phyloP scores from a whole-genome alignment of 2,888 invertebrate genomes.

The Myathropa florea region DNA sequence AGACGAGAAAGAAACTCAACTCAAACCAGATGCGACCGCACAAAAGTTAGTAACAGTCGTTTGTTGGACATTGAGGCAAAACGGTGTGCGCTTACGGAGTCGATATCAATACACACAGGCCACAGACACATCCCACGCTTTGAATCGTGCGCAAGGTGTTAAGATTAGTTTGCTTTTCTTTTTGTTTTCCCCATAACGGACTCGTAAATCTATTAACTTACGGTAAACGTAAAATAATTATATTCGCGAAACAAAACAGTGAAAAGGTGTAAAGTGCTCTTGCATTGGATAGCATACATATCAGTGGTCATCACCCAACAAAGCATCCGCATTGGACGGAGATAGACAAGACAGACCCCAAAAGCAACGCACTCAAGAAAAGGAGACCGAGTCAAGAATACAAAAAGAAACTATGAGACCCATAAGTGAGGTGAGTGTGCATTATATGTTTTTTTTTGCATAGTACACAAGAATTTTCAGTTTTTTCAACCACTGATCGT shows the following conservation, averaged over 20 bases:
- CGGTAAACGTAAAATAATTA: slow-evolving; percentile 61
- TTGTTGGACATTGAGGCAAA: slow-evolving; percentile 43
- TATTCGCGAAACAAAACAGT: slow-evolving; percentile 41
- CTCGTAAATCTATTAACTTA: slow-evolving; percentile 59
- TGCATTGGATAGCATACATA: not conserved
- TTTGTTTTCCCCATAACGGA: slow-evolving; percentile 37
- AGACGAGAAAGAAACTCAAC: slow-evolving; percentile 34
- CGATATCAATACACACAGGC: not conserved
- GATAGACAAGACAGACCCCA: not conserved
- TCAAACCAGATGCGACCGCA: slow-evolving; percentile 53
- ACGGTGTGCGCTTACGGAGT: slow-evolving; percentile 18
- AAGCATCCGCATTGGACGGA: slow-evolving; percentile 40
- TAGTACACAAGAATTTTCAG: slow-evolving; percentile 48
- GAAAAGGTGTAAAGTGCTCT: not conserved
- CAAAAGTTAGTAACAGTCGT: slow-evolving; percentile 46
- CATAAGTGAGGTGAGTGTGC: slow-evolving; percentile 62
- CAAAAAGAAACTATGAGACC: slow-evolving; percentile 66
- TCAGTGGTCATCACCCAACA: slow-evolving; percentile 11
- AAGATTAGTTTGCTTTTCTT: not conserved
- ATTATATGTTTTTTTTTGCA: slow-evolving; percentile 11
- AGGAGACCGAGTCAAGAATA: slow-evolving; percentile 32
- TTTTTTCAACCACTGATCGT: slow-evolving; percentile 31
- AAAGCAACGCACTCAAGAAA: slow-evolving; percentile 5
- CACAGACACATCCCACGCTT: slow-evolving; percentile 25
- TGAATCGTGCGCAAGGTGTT: slow-evolving; percentile 46